Percentiles rank a stretch among this genome's conserved stretches.
These are phyloP conservation scores for Caenorhabditis auriculariae DNA, from an alignment of 2,888 invertebrate genomes.

Conservation along the genomic window DNA sequence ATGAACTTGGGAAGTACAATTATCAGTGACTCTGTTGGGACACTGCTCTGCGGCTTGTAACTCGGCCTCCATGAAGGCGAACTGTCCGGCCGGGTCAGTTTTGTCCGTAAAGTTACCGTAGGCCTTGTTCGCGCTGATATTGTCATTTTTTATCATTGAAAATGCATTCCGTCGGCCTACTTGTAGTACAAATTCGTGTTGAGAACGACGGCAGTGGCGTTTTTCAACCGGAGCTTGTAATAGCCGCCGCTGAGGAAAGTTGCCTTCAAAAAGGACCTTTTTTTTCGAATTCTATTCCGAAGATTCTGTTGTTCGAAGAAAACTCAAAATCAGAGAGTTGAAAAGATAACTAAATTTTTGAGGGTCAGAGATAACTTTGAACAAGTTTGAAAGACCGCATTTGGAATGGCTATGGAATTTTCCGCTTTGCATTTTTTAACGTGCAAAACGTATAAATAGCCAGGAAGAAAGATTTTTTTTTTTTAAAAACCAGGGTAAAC, in stretches of 20 bases:
- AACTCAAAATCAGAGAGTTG: no score
- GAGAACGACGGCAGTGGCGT: conserved; percentile 46
- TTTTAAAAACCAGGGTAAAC: no score
- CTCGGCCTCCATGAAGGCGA: conserved; percentile 48
- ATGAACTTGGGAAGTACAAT: conserved; percentile 43
- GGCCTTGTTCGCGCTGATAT: conserved; percentile 38
- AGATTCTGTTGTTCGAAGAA: no score
- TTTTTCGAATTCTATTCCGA: no score
- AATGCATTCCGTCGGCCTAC: conserved; percentile 12
- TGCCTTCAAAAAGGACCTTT: conserved; percentile 21
- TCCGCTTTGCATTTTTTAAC: no score
- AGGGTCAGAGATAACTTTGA: no score
- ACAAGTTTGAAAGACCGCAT: no score
- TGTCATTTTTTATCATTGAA: not conserved
- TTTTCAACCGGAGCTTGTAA: conserved; percentile 39
- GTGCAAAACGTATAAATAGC: no score
- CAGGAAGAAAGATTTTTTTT: no score
- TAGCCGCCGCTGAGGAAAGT: conserved; percentile 57
- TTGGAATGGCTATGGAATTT: no score
- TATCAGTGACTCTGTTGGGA: conserved; percentile 7
- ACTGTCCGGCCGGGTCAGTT: conserved; percentile 57
- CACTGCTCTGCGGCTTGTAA: conserved; percentile 34
- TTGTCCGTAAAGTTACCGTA: conserved; percentile 43
- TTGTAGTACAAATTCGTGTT: conserved; percentile 61
- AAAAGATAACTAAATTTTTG: no score